phyloP scores from a whole-genome alignment of 2,797 vertebrate genomes.

The Dicrostonyx torquatus region DNA sequence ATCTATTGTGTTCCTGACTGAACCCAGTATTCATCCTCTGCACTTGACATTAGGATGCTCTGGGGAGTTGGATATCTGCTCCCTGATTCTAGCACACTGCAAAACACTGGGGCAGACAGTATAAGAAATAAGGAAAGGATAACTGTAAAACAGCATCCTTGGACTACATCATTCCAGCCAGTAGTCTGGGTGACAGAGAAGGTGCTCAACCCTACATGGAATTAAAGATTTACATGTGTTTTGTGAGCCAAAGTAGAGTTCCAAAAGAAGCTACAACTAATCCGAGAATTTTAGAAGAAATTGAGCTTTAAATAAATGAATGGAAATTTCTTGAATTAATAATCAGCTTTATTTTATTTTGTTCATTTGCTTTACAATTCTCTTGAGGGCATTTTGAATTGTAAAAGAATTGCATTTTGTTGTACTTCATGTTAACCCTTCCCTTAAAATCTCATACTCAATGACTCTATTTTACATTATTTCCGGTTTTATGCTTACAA shows the following conservation, averaged over 20 bases:
- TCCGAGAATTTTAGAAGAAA: constrained; percentile 45
- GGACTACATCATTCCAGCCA: not conserved
- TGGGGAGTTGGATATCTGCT: not conserved
- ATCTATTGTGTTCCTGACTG: constrained; percentile 30
- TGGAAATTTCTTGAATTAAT: constrained; percentile 59
- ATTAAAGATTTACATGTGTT: constrained; percentile 37
- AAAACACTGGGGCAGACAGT: not conserved
- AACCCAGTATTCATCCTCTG: not conserved
- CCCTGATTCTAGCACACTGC: not conserved
- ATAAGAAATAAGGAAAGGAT: constrained; percentile 22
- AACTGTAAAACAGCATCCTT: not conserved
- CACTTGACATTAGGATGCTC: constrained; percentile 1
- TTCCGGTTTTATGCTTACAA: constrained; percentile 61
- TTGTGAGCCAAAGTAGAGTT: constrained; percentile 55
- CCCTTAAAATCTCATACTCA: constrained; percentile 28
- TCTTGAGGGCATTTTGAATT: constrained; percentile 45
- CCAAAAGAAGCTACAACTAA: constrained; percentile 44
- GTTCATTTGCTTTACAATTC: constrained; percentile 53
- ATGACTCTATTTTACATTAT: constrained; percentile 56
- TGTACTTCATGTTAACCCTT: constrained; percentile 21
- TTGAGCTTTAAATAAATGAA: constrained; percentile 34
- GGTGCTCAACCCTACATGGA: not conserved
- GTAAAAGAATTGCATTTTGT: constrained; percentile 35
- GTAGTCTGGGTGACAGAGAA: constrained; percentile 10
- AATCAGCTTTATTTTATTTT: constrained; percentile 45